Evolutionary conservation across 2,888 invertebrate species (phyloP).

Genomic region (Diplazon laetatorius): DNA sequence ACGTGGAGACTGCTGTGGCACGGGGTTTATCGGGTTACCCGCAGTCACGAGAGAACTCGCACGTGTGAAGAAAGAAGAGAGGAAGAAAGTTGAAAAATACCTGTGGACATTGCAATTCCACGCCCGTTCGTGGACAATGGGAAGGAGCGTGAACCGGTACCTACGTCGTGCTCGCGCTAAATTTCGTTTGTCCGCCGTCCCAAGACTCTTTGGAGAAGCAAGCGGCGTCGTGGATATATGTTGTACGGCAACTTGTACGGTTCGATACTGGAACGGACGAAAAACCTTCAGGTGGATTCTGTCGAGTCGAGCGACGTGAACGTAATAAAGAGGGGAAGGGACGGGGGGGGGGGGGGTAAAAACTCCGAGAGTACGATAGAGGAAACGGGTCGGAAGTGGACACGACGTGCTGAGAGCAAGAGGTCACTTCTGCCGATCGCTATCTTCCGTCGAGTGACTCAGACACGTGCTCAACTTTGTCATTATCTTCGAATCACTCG

Average conservation of each 20-base stretch:
- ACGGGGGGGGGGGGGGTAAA: background rate
- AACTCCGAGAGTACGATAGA: conserved; percentile 3
- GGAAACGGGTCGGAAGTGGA: too few relatives aligned
- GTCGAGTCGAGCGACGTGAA: background rate
- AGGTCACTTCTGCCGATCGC: conserved; percentile 43
- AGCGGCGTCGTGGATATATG: conserved; percentile 41
- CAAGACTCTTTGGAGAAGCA: conserved; percentile 57
- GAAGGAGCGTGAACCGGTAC: conserved; percentile 69
- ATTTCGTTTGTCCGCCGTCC: conserved; percentile 72
- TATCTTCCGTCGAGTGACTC: conserved; percentile 41
- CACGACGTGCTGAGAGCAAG: conserved; percentile 52
- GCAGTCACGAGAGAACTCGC: conserved; percentile 26
- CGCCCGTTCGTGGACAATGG: conserved; percentile 69
- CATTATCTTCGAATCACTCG: conserved; percentile 31
- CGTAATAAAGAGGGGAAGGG: conserved; percentile 40
- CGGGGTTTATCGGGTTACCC: conserved; percentile 53
- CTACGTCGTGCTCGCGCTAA: conserved; percentile 69
- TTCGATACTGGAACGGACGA: background rate
- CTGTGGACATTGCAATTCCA: conserved; percentile 71
- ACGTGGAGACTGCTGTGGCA: conserved; percentile 34
- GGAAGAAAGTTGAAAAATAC: background rate
- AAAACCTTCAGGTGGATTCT: background rate
- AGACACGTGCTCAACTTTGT: conserved; percentile 47
- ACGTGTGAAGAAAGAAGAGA: conserved; percentile 3
- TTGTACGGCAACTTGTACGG: background rate